Evolutionary conservation across 64 coral and sea anemone species (phyloP).

Genomic region (Orbicella faveolata): DNA sequence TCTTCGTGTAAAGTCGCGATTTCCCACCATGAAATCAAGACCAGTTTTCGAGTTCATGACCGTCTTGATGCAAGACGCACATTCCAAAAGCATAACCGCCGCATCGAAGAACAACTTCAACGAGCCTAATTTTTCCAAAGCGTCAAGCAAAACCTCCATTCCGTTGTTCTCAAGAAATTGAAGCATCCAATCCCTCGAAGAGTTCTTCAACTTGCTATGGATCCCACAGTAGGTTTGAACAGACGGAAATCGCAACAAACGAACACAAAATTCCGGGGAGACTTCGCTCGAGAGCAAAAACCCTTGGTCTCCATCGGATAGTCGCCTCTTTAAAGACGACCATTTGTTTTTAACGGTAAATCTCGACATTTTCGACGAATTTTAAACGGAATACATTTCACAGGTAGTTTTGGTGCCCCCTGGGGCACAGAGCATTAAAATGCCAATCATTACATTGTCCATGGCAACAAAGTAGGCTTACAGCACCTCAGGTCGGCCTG

Average conservation of each 20-base stretch:
- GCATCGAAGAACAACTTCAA: constrained; percentile 58
- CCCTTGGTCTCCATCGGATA: constrained; percentile 2
- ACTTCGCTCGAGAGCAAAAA: constrained; percentile 48
- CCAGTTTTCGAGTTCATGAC: constrained; percentile 86
- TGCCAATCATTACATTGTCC: constrained; percentile 18
- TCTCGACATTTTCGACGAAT: constrained; percentile 41
- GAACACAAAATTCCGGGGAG: constrained; percentile 82
- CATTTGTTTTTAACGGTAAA: constrained; percentile 41
- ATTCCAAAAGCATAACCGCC: constrained; percentile 78
- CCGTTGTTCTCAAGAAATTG: constrained; percentile 81
- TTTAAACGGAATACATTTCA: constrained; percentile 27
- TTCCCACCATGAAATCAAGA: constrained; percentile 78
- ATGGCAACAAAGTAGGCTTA: neutral
- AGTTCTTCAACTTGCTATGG: constrained; percentile 56
- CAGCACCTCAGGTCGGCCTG: neutral
- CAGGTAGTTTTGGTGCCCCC: constrained; percentile 37
- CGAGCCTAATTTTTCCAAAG: constrained; percentile 61
- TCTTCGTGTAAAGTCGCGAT: constrained; percentile 51
- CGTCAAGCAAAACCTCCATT: constrained; percentile 63
- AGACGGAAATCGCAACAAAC: constrained; percentile 66
- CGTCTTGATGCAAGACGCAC: constrained; percentile 83
- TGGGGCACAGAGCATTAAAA: neutral
- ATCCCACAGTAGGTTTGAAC: constrained; percentile 76
- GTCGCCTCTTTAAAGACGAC: constrained; percentile 42
- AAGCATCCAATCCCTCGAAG: constrained; percentile 71